Percentiles rank a stretch among this genome's conserved stretches.
phyloP scores from a whole-genome alignment of 1,140 invertebrate species.

The Trachymyrmex cornetzi region DNA sequence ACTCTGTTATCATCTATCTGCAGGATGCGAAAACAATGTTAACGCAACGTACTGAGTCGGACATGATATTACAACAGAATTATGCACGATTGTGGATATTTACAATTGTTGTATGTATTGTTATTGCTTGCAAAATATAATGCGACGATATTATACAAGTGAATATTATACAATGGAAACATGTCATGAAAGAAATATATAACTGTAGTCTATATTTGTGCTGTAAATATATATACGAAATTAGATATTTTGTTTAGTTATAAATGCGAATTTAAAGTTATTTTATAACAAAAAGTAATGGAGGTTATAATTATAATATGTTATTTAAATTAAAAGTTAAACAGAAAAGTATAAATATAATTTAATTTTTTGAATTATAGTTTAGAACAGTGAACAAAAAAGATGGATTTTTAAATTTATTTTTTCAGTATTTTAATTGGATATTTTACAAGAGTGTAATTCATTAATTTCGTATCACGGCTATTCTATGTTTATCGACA shows the following conservation, averaged over 20 bases:
- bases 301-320: neutral
- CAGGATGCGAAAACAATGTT: neutral
- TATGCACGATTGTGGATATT: conserved; percentile 24
- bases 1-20: neutral
- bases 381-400: too few species aligned
- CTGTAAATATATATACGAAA: neutral
- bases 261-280: neutral
- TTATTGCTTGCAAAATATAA: conserved; percentile 1
- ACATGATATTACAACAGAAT: neutral
- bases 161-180: neutral
- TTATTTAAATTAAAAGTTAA: neutral
- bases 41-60: neutral
- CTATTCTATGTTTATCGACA: neutral
- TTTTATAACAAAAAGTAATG: neutral
- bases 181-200: neutral
- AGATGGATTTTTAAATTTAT: neutral
- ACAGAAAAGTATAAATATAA: too few species aligned
- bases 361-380: too few species aligned
- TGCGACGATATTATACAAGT: neutral
- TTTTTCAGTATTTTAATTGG: neutral
- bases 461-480: neutral
- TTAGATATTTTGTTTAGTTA: neutral
- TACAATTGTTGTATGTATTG: neutral
- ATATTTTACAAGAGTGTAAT: neutral
- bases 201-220: neutral